These are phyloP conservation scores for Apoda limacodes DNA, from an alignment of 2,888 invertebrate genomes.

Conservation along the genomic window DNA sequence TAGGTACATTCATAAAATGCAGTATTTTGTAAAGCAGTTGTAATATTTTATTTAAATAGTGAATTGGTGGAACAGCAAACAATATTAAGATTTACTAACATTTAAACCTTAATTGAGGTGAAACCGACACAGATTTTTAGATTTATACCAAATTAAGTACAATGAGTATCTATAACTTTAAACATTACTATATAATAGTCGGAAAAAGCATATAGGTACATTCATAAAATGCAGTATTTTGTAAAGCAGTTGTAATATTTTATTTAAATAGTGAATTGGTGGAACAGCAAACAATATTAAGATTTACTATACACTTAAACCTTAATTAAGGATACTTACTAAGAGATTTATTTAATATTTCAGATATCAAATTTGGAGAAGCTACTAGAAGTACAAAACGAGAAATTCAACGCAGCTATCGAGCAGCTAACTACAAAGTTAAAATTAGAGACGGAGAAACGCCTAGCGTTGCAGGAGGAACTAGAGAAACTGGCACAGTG, in stretches of 20 bases:
- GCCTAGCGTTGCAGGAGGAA: slow-evolving; percentile 73
- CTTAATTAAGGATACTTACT: neutral
- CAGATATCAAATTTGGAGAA: slow-evolving; percentile 71
- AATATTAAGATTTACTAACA: neutral
- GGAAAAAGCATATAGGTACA: no score
- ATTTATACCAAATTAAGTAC: no score
- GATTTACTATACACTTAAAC: neutral
- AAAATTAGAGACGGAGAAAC: slow-evolving; percentile 72
- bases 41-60: no score
- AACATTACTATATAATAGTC: no score
- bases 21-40: no score
- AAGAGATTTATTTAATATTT: slow-evolving; percentile 12
- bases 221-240: neutral
- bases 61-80: no score
- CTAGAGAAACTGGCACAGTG: slow-evolving; percentile 78
- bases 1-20: neutral
- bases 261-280: no score
- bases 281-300: neutral
- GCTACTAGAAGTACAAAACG: slow-evolving; percentile 69
- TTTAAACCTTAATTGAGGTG: no score
- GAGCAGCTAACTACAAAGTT: slow-evolving; percentile 73
- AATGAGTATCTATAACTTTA: no score
- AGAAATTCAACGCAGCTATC: slow-evolving; percentile 70
- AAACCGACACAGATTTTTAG: no score
- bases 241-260: no score